Evolutionary conservation across 2,797 vertebrate genomes (phyloP).

Genomic region (Rallus crepitans): DNA sequence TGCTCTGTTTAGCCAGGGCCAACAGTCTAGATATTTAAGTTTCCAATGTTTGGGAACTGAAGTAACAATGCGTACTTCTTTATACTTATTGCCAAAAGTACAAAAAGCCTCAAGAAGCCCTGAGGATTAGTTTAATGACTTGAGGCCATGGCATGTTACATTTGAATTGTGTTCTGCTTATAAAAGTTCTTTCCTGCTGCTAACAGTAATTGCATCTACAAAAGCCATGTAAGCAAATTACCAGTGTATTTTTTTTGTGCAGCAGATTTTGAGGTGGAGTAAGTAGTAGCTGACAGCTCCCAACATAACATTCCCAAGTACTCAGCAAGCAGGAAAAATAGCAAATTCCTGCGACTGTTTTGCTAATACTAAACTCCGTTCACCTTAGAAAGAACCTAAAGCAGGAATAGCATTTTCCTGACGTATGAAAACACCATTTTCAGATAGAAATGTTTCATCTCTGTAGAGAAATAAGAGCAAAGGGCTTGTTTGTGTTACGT

Average conservation of each 20-base stretch:
- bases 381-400: background rate
- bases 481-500: background rate
- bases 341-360: constrained; percentile 33
- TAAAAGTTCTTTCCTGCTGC: constrained; percentile 47
- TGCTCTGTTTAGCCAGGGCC: background rate
- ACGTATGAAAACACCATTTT: background rate
- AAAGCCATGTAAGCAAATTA: constrained; percentile 44
- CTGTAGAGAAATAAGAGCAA: background rate
- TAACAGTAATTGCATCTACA: constrained; percentile 37
- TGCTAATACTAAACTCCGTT: constrained; percentile 5
- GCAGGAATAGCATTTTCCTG: constrained; percentile 29
- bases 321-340: constrained; percentile 29
- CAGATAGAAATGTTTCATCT: background rate
- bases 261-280: constrained; percentile 23
- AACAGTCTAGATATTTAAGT: background rate
- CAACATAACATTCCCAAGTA: constrained; percentile 8
- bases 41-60: constrained; percentile 26
- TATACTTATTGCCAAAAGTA: constrained; percentile 48
- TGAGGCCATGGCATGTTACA: constrained; percentile 48
- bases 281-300: background rate
- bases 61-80: constrained; percentile 4
- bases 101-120: constrained; percentile 52
- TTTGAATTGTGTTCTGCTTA: constrained; percentile 54
- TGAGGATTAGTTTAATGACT: constrained; percentile 58
- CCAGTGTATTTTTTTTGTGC: background rate